These are phyloP conservation scores for Ceyx cyanopectus DNA, from an alignment of 2,113 vertebrate species.

Conservation along the genomic window DNA sequence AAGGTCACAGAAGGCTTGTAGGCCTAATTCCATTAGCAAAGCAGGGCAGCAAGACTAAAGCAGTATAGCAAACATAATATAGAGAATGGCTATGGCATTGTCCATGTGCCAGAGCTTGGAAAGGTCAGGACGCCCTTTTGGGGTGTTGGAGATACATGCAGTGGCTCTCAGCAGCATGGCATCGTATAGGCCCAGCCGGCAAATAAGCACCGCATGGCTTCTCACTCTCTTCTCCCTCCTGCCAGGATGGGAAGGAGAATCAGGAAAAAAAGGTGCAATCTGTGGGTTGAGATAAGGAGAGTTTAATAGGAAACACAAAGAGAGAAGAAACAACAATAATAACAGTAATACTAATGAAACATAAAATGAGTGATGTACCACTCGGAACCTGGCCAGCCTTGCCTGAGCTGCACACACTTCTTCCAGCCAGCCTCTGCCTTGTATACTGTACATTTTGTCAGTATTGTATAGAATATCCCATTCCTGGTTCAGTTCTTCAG, in stretches of 20 bases:
- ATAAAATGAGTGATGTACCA: neutral
- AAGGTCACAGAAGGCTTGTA: neutral
- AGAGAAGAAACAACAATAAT: neutral
- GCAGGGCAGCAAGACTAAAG: neutral
- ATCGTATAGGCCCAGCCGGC: neutral
- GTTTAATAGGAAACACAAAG: neutral
- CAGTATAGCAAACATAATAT: neutral
- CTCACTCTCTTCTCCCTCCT: neutral
- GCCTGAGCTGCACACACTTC: neutral
- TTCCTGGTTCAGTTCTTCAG: neutral
- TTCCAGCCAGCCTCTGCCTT: neutral
- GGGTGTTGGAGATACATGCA: fast-evolving
- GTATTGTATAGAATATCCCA: neutral
- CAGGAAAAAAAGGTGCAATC: neutral
- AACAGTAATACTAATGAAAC: neutral
- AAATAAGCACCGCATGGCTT: neutral
- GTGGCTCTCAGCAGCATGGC: neutral
- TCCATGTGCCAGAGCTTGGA: neutral
- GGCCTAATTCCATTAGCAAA: neutral
- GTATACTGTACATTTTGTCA: neutral
- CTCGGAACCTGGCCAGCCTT: neutral
- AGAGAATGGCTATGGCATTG: neutral
- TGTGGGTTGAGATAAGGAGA: neutral
- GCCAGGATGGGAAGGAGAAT: neutral
- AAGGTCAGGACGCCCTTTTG: neutral